phyloP scores from a whole-genome alignment of 1,140 invertebrate species.

The Eumaeus atala region DNA sequence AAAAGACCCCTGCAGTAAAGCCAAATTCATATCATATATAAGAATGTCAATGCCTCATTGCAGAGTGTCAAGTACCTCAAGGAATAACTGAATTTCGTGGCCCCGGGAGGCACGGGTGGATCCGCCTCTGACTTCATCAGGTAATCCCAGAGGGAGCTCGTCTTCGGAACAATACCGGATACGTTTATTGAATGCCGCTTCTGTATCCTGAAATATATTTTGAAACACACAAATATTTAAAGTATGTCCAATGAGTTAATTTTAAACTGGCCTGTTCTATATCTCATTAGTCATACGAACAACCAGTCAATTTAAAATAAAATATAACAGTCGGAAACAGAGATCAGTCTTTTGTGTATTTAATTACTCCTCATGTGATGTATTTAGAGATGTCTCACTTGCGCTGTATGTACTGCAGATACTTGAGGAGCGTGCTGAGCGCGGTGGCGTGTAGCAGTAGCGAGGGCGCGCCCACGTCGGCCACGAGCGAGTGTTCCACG shows the following conservation, averaged over 20 bases:
- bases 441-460: constrained; percentile 83
- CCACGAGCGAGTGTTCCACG: constrained; percentile 85
- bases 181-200: constrained; percentile 55
- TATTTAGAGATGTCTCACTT: constrained; percentile 51
- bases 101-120: constrained; percentile 83
- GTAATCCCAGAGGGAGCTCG: constrained; percentile 41
- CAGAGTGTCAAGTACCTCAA: constrained; percentile 52
- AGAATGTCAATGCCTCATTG: not conserved
- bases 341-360: too few species aligned
- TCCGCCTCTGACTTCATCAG: constrained; percentile 67
- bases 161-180: constrained; percentile 48
- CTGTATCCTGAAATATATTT: constrained; percentile 51
- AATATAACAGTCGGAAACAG: too few species aligned
- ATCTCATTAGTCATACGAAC: too few species aligned
- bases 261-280: too few species aligned
- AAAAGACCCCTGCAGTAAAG: too few species aligned
- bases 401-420: constrained; percentile 42
- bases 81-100: constrained; percentile 86
- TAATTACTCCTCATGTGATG: too few species aligned
- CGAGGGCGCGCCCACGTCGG: constrained; percentile 80
- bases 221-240: too few species aligned
- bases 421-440: constrained; percentile 78
- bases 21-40: not conserved
- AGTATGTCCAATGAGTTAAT: too few species aligned
- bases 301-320: too few species aligned